Base-by-base conservation (phyloP, 2,797 vertebrate species). In the Dipus sagitta region DNA sequence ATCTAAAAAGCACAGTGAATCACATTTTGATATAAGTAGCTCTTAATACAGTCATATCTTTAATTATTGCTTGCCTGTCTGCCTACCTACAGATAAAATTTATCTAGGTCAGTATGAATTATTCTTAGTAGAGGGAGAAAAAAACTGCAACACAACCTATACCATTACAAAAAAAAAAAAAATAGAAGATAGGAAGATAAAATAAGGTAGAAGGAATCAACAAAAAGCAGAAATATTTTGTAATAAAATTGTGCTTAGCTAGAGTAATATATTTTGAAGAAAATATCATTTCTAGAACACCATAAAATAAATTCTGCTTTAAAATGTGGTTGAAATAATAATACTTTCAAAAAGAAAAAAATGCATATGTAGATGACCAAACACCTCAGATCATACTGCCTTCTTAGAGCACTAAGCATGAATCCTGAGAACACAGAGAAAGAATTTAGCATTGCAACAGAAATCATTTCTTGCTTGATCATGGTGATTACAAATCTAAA, bases 1-100 rank as follows among this genome's bases (percentile, higher is more conserved):
- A 94, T 93, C 93, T 92, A 54, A 86, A 94, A 96, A 78, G 78
- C 58, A 86, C 34, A 94, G 60, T 89, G 92, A 96, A 89, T 90
- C 85, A 60, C 58, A 95, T 94, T 96, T 91, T 86, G 76, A 95
- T 96, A 28, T 85, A 95, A 96, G 74, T 67, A 89, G 77, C 42
- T 94, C 70, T 86, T 96, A 97, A 88, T 96, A 77, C 4, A 95
- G 77, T 83, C 74, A 88, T 82, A 65, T 88, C 82, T 86, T 67
- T 96, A 95, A 94, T 93, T 95, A 60, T 47, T 95, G 32, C 74
- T 64, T 82, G 77, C 89, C 92, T 93, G 72, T 58, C 93, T 95
- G 92, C 86, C 38, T 89, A 92, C 72, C 79, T 86, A 70, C 30
- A 91, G 77, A 95, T 65, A 92, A 93, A 93, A 78, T 4, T 82